Conservation (phyloP, 2,797 vertebrate species). For the Melanotaenia boesemani region DNA sequence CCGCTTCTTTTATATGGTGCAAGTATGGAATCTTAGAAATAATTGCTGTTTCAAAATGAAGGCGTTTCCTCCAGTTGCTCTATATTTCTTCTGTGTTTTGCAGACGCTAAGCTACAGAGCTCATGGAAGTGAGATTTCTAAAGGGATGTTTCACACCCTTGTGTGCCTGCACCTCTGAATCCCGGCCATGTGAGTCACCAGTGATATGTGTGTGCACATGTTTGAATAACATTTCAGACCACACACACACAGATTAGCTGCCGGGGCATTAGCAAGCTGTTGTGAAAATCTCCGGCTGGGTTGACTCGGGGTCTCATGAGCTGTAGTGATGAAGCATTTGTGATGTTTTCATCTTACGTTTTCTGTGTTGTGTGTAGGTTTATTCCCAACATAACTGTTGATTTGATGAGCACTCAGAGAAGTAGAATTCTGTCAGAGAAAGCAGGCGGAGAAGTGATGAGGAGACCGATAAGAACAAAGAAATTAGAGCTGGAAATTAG, state of each 20-base stretch:
- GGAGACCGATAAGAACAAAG: too few species aligned
- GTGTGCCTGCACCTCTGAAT: constrained; percentile 46
- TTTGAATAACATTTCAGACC: constrained; percentile 36
- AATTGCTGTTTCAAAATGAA: background rate
- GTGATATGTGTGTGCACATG: constrained; percentile 8
- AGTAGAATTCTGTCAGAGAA: background rate
- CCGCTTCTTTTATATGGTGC: background rate
- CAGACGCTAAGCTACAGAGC: constrained; percentile 26
- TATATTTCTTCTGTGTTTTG: constrained; percentile 7
- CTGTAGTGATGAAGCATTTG: background rate
- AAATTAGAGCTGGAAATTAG: background rate
- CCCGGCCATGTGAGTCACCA: constrained; percentile 69
- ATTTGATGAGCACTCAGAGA: too few species aligned
- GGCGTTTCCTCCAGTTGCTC: too few species aligned
- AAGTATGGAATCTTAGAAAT: background rate
- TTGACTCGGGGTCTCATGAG: constrained; percentile 17
- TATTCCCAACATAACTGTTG: too few species aligned
- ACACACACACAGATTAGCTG: constrained; percentile 63
- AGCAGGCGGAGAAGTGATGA: background rate
- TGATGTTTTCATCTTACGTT: background rate
- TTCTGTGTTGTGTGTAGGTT: background rate
- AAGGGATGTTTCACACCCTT: constrained; percentile 16
- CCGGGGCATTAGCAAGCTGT: constrained; percentile 35
- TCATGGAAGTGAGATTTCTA: constrained; percentile 21
- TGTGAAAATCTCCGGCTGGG: constrained; percentile 39